Percentiles rank a stretch among this genome's conserved stretches.
These are phyloP conservation scores for Thelaira solivaga DNA, from an alignment of 2,888 invertebrate genomes.

Conservation along the genomic window DNA sequence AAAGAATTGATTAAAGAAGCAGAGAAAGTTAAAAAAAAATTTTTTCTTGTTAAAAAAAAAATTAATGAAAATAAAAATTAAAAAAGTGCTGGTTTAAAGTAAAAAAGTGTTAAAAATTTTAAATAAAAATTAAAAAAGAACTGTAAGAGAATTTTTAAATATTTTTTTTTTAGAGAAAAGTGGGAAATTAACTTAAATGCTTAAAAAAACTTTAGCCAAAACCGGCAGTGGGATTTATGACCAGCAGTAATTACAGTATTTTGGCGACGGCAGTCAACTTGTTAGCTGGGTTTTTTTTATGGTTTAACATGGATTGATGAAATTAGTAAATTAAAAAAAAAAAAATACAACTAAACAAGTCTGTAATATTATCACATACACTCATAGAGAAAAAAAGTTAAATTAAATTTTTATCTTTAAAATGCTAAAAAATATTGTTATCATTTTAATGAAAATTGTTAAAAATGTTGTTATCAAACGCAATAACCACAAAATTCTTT, in stretches of 20 bases:
- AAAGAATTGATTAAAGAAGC: too few species aligned
- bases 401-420: neutral
- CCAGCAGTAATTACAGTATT: neutral
- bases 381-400: too few species aligned
- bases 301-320: too few species aligned
- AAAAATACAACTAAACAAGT: too few species aligned
- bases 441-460: slow-evolving; percentile 56
- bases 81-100: slow-evolving; percentile 15
- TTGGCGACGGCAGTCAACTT: slow-evolving; percentile 50
- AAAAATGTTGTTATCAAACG: slow-evolving; percentile 44
- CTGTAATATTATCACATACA: too few species aligned
- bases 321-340: too few species aligned
- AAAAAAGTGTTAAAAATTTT: neutral
- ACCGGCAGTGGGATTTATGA: neutral
- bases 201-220: neutral
- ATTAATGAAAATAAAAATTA: neutral
- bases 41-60: slow-evolving; percentile 8
- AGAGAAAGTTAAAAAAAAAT: too few species aligned
- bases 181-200: slow-evolving; percentile 38
- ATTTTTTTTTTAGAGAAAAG: neutral
- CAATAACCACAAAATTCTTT: neutral
- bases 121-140: neutral
- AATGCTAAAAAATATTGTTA: slow-evolving; percentile 17
- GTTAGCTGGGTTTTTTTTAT: too few species aligned
- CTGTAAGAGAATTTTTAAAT: slow-evolving; percentile 26